phyloP scores from a whole-genome alignment of 2,113 vertebrate genomes.

The Mandrillus leucophaeus region DNA sequence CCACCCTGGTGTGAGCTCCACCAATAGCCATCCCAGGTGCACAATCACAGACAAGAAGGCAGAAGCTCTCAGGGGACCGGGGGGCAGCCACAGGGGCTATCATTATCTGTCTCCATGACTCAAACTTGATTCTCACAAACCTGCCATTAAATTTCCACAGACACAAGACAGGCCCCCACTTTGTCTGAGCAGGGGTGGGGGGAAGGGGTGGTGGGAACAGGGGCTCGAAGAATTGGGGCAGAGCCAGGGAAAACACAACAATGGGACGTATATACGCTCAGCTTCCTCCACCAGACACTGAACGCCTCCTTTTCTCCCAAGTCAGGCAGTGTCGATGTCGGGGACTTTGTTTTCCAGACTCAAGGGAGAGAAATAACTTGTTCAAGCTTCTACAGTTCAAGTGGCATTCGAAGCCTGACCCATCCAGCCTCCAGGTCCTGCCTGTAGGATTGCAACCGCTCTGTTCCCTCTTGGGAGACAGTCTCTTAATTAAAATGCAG shows the following conservation, averaged over 20 bases:
- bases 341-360: background rate
- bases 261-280: fast-evolving
- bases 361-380: background rate
- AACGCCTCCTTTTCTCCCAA: background rate
- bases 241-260: background rate
- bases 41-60: background rate
- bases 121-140: constrained; percentile 34
- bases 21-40: fast-evolving
- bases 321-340: background rate
- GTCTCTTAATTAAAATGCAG: background rate
- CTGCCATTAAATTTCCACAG: constrained; percentile 71
- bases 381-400: background rate
- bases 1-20: background rate
- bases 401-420: background rate
- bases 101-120: constrained; percentile 76
- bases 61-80: background rate
- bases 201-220: background rate
- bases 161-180: background rate
- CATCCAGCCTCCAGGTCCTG: background rate
- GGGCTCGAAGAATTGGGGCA: background rate
- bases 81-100: constrained; percentile 22
- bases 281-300: background rate
- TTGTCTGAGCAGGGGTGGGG: constrained; percentile 20
- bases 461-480: background rate
- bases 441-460: background rate